Evolutionary conservation across 2,888 invertebrate genomes (phyloP), one percentile per base, ranked within the genome.

Genomic region (Tryphoninae sp.): DNA sequence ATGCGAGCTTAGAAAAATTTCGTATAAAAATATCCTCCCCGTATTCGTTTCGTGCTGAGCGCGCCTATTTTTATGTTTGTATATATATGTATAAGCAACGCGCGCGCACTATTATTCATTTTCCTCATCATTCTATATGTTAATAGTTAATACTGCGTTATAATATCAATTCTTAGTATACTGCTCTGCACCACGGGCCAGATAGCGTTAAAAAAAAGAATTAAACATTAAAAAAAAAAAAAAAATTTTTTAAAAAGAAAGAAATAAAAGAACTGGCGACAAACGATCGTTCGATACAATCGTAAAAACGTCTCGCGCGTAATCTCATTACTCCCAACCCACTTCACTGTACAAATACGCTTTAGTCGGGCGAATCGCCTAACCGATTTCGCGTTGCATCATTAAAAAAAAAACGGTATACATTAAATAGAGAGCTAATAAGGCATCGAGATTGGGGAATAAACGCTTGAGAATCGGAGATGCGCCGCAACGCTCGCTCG

Each of bases 21-120:
- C 88, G 89, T 92, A 92, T 91, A 92, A 92, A 91, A 92, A 92
- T 92, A 92, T 89, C 84, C 87, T 89, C 88, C 69, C 69, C 87
- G 84, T 88, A 84, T 88, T 73, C n/a, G 59, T 72, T 45, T 64
- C 55, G 55, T 58, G 77, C 53, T 69, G 64, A 86, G 84, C 86
- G 85, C 86, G 74, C 33, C 33, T 33, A 33, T 33, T 33, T 33
- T 33, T 84, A 86, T 86, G 86, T 89, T 61, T 86, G 86, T 87
- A 85, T 89, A 89, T 26, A 67, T 68, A 68, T 58, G 58, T 72
- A 80, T 23, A 74, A 42, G 22, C 53, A 69, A 78, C 58, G 68
- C 58, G 64, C 77, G 59, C 79, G 62, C 65, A 62, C 64, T 45
- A 9, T 55, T 55, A 4, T 55, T 61, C 16, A 22, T 55, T 55